These are phyloP conservation scores for Synodontis membranacea DNA, from an alignment of 2,113 vertebrate genomes.

Conservation along the genomic window DNA sequence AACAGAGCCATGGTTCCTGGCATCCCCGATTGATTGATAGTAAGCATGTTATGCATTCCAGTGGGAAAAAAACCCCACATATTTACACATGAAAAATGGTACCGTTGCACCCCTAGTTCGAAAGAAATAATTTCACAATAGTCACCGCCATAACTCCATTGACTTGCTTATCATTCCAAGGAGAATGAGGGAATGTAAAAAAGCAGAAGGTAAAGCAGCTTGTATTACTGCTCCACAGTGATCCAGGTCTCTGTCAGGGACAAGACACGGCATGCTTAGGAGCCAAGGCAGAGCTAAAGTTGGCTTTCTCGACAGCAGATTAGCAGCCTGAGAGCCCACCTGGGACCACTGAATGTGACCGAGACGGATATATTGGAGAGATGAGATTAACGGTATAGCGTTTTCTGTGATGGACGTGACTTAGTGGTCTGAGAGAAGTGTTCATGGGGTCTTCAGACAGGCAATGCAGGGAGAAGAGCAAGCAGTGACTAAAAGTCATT, in stretches of 20 bases:
- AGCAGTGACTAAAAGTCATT: background rate
- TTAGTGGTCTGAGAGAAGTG: background rate
- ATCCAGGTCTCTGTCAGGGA: background rate
- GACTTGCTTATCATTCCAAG: background rate
- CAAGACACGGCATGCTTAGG: background rate
- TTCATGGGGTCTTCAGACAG: no score
- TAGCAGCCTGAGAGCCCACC: background rate
- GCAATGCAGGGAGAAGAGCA: background rate
- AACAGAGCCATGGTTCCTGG: background rate
- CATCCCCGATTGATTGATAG: background rate
- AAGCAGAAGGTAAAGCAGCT: background rate
- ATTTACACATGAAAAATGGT: no score
- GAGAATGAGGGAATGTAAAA: background rate
- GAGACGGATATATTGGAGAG: conserved; percentile 7
- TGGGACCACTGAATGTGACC: background rate
- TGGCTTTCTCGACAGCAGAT: conserved; percentile 22
- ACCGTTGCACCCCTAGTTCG: no score
- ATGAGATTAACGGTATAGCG: conserved; percentile 1
- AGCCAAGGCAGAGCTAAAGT: background rate
- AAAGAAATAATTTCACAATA: background rate
- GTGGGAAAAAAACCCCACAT: no score
- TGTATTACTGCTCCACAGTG: background rate
- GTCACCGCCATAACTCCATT: background rate
- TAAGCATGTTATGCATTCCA: background rate
- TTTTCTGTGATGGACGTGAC: background rate